Percentiles rank a stretch among this genome's conserved stretches.
These are phyloP conservation scores for Zele albiditarsus DNA, from an alignment of 2,888 invertebrate genomes.

Conservation along the genomic window DNA sequence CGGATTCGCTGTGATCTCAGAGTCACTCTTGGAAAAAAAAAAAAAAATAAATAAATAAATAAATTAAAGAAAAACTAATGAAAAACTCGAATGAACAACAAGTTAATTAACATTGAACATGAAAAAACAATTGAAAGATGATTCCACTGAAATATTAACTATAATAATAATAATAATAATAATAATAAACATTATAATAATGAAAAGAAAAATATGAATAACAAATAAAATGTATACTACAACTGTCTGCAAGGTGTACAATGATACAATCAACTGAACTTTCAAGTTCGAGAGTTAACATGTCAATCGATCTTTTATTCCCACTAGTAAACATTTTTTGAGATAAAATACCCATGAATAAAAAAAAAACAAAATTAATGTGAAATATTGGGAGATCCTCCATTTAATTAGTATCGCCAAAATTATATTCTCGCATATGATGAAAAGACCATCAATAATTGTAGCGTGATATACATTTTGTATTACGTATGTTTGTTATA, in stretches of 20 bases:
- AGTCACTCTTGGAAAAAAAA: constrained; percentile 19
- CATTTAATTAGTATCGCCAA: constrained; percentile 25
- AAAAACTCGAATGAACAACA: background rate
- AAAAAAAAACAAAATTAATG: constrained; percentile 15
- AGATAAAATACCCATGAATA: constrained; percentile 22
- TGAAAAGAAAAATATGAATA: constrained; percentile 26
- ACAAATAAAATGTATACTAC: constrained; percentile 27
- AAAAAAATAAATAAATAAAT: background rate
- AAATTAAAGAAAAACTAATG: too few species aligned
- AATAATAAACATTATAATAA: constrained; percentile 19
- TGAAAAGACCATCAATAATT: too few species aligned
- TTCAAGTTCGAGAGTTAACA: constrained; percentile 54
- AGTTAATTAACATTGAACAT: background rate
- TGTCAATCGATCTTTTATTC: constrained; percentile 55
- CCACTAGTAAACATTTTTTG: constrained; percentile 29
- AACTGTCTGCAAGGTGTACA: constrained; percentile 54
- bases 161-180: constrained; percentile 6
- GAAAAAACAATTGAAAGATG: background rate
- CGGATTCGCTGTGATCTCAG: constrained; percentile 2
- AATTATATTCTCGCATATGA: background rate
- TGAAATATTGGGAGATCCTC: constrained; percentile 22
- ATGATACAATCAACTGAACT: constrained; percentile 61
- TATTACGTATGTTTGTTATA: background rate
- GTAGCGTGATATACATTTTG: too few species aligned
- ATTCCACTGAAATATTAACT: constrained; percentile 8